Percentiles rank a stretch among this genome's conserved stretches.
Evolutionary conservation across 1,140 invertebrate species (phyloP).

Genomic region (Pemphigus obesinymphae): DNA sequence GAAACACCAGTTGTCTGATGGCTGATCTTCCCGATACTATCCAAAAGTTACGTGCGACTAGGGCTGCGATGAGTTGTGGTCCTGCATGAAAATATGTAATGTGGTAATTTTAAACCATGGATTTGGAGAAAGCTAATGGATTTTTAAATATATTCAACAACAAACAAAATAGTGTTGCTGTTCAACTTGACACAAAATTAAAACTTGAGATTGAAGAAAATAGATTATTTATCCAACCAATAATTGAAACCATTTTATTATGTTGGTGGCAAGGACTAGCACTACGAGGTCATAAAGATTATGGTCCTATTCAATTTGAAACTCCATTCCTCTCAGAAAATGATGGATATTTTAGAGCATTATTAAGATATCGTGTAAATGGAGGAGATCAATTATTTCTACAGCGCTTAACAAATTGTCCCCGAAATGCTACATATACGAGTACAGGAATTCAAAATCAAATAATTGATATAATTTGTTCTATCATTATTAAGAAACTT

Average conservation of each 20-base stretch:
- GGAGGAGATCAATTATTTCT: slow-evolving; percentile 38
- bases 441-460: slow-evolving; percentile 45
- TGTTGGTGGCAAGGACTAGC: slow-evolving; percentile 44
- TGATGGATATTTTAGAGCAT: slow-evolving; percentile 46
- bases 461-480: slow-evolving; percentile 42
- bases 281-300: slow-evolving; percentile 40
- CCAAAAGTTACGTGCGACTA: no score
- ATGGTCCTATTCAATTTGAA: no score
- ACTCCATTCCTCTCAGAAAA: slow-evolving; percentile 39
- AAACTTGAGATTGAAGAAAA: no score
- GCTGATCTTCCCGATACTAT: no score
- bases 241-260: slow-evolving; percentile 23
- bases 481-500: slow-evolving; percentile 40
- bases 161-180: neutral
- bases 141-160: neutral
- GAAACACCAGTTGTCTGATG: no score
- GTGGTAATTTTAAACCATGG: no score
- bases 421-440: slow-evolving; percentile 43
- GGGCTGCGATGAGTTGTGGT: no score
- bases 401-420: slow-evolving; percentile 37
- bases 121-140: no score
- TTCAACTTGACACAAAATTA: neutral
- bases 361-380: slow-evolving; percentile 45
- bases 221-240: neutral
- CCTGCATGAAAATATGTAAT: no score